Evolutionary conservation across 1,140 invertebrate species (phyloP).

Genomic region (Eurosta solidaginis): DNA sequence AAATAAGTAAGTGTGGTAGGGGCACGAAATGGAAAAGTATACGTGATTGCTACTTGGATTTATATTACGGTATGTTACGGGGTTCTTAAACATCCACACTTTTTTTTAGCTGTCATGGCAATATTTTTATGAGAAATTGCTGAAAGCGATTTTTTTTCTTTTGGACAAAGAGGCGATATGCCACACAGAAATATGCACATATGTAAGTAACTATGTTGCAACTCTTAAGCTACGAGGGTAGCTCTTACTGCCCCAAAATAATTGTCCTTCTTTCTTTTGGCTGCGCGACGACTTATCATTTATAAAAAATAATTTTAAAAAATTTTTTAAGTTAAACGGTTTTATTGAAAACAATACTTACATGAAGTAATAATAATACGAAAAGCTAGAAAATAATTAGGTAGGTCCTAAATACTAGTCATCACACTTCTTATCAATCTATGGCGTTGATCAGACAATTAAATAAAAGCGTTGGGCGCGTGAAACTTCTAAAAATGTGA

Average conservation of each 20-base stretch:
- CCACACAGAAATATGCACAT: not conserved
- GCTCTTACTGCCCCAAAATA: not conserved
- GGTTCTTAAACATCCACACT: not conserved
- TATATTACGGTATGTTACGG: not conserved
- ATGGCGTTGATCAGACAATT: too few relatives aligned
- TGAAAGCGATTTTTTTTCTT: not conserved
- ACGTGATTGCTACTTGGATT: not conserved
- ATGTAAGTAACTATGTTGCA: not conserved
- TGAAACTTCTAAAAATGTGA: too few relatives aligned
- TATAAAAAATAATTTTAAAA: too few relatives aligned
- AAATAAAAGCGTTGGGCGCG: too few relatives aligned
- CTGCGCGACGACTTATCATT: too few relatives aligned
- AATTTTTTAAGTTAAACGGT: too few relatives aligned
- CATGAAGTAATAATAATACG: too few relatives aligned
- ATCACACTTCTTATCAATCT: too few relatives aligned
- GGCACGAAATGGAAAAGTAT: not conserved
- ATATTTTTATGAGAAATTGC: conserved; percentile 27
- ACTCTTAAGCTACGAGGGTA: not conserved
- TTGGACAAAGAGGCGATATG: not conserved
- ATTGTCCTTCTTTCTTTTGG: not conserved
- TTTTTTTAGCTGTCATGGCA: not conserved
- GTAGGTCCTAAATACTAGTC: too few relatives aligned
- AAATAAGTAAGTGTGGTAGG: not conserved
- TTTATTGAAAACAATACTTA: too few relatives aligned
- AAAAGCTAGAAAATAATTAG: too few relatives aligned